A percentile compares a stretch with the other conserved stretches of the same genome.
Conservation (phyloP, 1,140 invertebrate genomes). For the Nasonia giraulti region DNA sequence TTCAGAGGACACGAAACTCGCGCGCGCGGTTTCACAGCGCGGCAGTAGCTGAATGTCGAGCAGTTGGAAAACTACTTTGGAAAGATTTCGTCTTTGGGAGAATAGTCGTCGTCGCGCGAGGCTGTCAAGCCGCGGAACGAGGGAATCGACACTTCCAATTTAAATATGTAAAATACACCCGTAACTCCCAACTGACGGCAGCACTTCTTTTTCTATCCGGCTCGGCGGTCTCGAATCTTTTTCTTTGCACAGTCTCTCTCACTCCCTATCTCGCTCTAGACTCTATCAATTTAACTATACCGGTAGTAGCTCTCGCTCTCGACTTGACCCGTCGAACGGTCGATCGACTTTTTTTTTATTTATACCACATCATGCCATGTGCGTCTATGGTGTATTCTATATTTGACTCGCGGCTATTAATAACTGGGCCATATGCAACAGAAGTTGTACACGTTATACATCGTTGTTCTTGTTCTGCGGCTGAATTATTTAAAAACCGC, state of each 20-base stretch:
- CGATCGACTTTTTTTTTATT: slow-evolving; percentile 53
- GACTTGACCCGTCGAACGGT: slow-evolving; percentile 55
- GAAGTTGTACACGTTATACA: not conserved
- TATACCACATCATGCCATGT: not conserved
- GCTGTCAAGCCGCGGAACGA: slow-evolving; percentile 61
- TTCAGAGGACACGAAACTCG: not conserved
- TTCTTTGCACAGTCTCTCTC: not conserved
- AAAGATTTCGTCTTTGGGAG: slow-evolving; percentile 51
- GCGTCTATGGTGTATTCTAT: slow-evolving; percentile 4
- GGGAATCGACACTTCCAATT: slow-evolving; percentile 69
- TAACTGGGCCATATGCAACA: not conserved
- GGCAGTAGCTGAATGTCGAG: slow-evolving; percentile 5
- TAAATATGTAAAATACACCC: slow-evolving; percentile 68
- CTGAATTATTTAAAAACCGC: not conserved
- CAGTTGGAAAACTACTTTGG: slow-evolving; percentile 56
- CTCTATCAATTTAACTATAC: slow-evolving; percentile 64
- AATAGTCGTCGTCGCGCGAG: slow-evolving; percentile 30
- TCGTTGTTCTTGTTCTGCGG: not conserved
- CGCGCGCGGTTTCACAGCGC: not conserved
- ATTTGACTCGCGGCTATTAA: slow-evolving; percentile 24
- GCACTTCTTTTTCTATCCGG: slow-evolving; percentile 34
- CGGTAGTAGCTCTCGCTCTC: not conserved
- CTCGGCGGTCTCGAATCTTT: slow-evolving; percentile 27
- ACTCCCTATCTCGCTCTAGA: slow-evolving; percentile 10
- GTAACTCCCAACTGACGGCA: slow-evolving; percentile 43